Evolutionary conservation across 2,113 vertebrate genomes (phyloP).

Genomic region (Oreotragus oreotragus): DNA sequence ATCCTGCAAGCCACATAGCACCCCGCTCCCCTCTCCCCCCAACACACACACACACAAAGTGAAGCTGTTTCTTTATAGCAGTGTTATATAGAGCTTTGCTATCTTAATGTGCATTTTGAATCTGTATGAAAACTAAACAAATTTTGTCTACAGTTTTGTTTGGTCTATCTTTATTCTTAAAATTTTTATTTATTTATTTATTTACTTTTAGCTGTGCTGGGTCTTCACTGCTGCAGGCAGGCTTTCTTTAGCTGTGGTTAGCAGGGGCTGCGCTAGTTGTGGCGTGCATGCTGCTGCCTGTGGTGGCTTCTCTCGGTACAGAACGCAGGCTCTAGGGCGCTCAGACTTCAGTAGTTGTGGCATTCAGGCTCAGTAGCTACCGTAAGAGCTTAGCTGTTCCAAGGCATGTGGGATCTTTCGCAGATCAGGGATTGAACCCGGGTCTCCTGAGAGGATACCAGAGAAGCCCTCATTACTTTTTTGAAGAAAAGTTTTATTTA

Average conservation of each 20-base stretch:
- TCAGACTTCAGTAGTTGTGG: not conserved
- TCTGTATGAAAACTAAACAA: not conserved
- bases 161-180: not conserved
- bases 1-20: not conserved
- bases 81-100: not conserved
- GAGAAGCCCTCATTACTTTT: not conserved
- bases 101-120: not conserved
- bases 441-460: not conserved
- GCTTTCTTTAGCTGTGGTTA: not conserved
- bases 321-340: not conserved
- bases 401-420: not conserved
- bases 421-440: not conserved
- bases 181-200: not conserved
- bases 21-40: not conserved
- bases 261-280: not conserved
- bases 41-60: not conserved
- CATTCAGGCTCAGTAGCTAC: not conserved
- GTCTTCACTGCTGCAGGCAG: not conserved
- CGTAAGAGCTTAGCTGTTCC: not conserved
- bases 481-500: not conserved
- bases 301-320: not conserved
- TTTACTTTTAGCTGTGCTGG: not conserved
- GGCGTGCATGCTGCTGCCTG: not conserved
- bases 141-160: not conserved
- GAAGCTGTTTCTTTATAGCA: not conserved